A percentile compares a stretch with the other conserved stretches of the same genome.
Evolutionary conservation across 1,140 invertebrate species (phyloP).

Genomic region (Diorhabda sublineata): DNA sequence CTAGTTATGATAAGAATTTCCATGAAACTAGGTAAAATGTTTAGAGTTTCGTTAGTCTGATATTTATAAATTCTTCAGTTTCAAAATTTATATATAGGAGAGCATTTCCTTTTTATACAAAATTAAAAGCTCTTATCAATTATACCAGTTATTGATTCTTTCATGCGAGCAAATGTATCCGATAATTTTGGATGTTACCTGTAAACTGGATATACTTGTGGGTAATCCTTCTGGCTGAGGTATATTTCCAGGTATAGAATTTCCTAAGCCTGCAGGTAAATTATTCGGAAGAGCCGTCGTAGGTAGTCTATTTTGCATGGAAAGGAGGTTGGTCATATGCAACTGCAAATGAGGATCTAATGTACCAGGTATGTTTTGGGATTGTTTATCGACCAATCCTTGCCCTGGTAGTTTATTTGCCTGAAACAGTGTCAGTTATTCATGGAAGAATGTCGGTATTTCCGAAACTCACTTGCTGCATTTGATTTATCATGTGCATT

Average conservation of each 20-base stretch:
- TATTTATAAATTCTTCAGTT: too few relatives aligned
- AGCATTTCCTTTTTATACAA: too few relatives aligned
- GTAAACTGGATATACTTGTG: slow-evolving; percentile 26
- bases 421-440: slow-evolving; percentile 24
- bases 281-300: slow-evolving; percentile 28
- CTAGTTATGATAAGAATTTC: too few relatives aligned
- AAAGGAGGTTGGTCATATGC: slow-evolving; percentile 51
- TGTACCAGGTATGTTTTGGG: slow-evolving; percentile 40
- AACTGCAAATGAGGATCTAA: slow-evolving; percentile 52
- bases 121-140: too few relatives aligned
- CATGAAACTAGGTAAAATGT: too few relatives aligned
- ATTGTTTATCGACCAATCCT: slow-evolving; percentile 37
- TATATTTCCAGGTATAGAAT: slow-evolving; percentile 19
- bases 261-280: slow-evolving; percentile 23
- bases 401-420: slow-evolving; percentile 48
- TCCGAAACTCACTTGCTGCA: slow-evolving; percentile 50
- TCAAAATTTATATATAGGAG: not conserved
- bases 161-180: too few relatives aligned
- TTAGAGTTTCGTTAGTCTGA: too few relatives aligned
- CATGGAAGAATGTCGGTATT: too few relatives aligned
- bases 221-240: slow-evolving; percentile 27
- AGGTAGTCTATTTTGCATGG: slow-evolving; percentile 47
- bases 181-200: slow-evolving; percentile 5
- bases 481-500: slow-evolving; percentile 56
- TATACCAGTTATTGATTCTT: too few relatives aligned